Conservation (phyloP, 2,113 vertebrate genomes). For the Lepidothrix coronata region DNA sequence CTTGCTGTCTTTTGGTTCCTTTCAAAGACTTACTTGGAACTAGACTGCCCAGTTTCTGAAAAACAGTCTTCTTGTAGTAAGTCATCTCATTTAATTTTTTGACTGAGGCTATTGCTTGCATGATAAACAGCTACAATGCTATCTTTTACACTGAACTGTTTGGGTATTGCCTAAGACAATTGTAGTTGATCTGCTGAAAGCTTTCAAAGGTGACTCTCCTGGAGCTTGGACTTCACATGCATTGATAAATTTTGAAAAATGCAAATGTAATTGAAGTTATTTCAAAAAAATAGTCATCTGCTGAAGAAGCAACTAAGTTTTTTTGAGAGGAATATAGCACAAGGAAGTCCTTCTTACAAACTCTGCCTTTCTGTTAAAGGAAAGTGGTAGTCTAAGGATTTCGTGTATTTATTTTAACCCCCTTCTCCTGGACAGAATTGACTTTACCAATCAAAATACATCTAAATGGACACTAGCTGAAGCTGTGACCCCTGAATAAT, state of each 20-base stretch:
- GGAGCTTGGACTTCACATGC: background rate
- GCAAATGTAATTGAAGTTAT: background rate
- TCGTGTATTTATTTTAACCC: background rate
- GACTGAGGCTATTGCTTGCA: background rate
- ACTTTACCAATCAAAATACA: background rate
- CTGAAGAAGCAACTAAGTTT: background rate
- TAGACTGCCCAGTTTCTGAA: background rate
- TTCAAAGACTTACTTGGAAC: background rate
- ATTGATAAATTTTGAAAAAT: background rate
- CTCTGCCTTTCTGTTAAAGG: background rate
- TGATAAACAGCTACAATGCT: background rate
- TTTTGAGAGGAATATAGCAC: background rate
- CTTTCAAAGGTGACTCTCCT: background rate
- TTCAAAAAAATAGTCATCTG: background rate
- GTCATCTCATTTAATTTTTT: background rate
- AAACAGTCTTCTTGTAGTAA: background rate
- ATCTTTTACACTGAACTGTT: background rate
- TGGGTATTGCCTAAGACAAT: background rate
- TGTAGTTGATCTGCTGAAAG: background rate
- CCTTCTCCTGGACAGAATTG: rapidly evolving
- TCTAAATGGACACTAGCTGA: background rate
- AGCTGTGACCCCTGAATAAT: background rate
- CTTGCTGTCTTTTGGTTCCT: background rate
- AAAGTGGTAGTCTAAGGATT: background rate
- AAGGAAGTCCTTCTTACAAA: background rate